These are phyloP conservation scores for Leptinotarsa peninsularis DNA, from an alignment of 2,888 invertebrate species.

Conservation along the genomic window DNA sequence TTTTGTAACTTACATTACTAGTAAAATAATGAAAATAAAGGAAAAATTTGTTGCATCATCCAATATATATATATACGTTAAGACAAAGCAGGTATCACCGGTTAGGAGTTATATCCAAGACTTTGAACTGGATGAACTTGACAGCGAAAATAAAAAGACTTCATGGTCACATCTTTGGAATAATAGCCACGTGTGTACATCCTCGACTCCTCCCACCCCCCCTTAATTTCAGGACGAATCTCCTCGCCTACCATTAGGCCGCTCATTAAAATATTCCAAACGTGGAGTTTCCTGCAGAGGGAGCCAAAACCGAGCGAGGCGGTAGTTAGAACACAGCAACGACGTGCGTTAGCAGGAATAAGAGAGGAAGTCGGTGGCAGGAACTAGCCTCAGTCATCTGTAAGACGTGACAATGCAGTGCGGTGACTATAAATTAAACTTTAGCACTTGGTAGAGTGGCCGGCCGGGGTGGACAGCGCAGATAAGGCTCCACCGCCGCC, in stretches of 20 bases:
- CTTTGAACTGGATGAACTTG: too few species aligned
- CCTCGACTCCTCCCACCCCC: too few species aligned
- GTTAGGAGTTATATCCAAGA: too few species aligned
- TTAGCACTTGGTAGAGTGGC: slow-evolving; percentile 65
- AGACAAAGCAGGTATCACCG: too few species aligned
- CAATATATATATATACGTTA: too few species aligned
- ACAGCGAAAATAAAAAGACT: too few species aligned
- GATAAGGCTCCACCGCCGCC: slow-evolving; percentile 60
- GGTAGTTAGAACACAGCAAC: slow-evolving; percentile 16
- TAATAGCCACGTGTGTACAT: too few species aligned
- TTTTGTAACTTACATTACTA: too few species aligned
- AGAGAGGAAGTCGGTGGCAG: slow-evolving; percentile 31
- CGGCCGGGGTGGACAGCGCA: slow-evolving; percentile 66
- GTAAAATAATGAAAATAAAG: too few species aligned
- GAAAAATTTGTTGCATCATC: too few species aligned
- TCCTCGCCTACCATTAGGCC: slow-evolving; percentile 5
- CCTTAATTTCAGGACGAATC: background rate
- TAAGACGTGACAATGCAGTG: slow-evolving; percentile 67
- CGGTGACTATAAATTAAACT: slow-evolving; percentile 67
- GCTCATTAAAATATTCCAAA: slow-evolving; percentile 22
- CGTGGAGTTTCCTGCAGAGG: slow-evolving; percentile 15
- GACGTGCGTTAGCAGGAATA: slow-evolving; percentile 16
- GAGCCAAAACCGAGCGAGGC: background rate
- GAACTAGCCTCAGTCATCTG: slow-evolving; percentile 62
- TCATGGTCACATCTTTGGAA: too few species aligned